Base-by-base conservation (phyloP, 2,888 invertebrate genomes). In the Andricus quercusramuli region DNA sequence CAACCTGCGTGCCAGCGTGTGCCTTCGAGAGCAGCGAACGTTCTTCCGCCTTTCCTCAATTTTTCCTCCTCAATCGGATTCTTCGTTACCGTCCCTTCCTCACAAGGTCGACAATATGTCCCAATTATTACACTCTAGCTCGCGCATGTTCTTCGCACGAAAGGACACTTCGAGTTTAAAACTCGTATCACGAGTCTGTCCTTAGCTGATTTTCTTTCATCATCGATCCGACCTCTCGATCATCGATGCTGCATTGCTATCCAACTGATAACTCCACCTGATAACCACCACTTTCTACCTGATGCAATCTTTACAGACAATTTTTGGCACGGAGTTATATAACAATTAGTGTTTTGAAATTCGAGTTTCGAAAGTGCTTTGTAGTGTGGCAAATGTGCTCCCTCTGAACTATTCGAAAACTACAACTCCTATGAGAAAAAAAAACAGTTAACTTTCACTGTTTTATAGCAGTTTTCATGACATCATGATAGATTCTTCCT, bases 1-100 rank as follows among this genome's bases (percentile, higher is more conserved):
- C 81, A 84, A 84, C 84, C 84, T 84, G 74, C 74, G 51, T 74
- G 70, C 70, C 70, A 74, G 51, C 70, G 70, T 74, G 74, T 51
- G 74, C 59, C 74, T 74, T 74, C 56, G 56, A 74, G 56, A 74
- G 51, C 56, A 74, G 56, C 56, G n/a, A 74, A 56, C 74, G 74
- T 74, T 74, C 74, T 74, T 74, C 74, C 74, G 74, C 74, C 74
- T 74, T 74, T 74, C 74, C 74, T 74, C 56, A 74, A 74, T 74
- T 74, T 70, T 74, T 74, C 56, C 74, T 15, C 74, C 74, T 56
- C n/a, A 56, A 56, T 74, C n/a, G 15, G 22, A 74, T 74, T 74
- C 74, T 74, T 56, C 56, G 32, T 32, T 74, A 51, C n/a, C 74
- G 56, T 74, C 56, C 51, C 74, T 74, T 74, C 51, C 74, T 74